A percentile compares a stretch with the other conserved stretches of the same genome.
Evolutionary conservation across 1,140 invertebrate species (phyloP).

Genomic region (Polypedilum pembai): DNA sequence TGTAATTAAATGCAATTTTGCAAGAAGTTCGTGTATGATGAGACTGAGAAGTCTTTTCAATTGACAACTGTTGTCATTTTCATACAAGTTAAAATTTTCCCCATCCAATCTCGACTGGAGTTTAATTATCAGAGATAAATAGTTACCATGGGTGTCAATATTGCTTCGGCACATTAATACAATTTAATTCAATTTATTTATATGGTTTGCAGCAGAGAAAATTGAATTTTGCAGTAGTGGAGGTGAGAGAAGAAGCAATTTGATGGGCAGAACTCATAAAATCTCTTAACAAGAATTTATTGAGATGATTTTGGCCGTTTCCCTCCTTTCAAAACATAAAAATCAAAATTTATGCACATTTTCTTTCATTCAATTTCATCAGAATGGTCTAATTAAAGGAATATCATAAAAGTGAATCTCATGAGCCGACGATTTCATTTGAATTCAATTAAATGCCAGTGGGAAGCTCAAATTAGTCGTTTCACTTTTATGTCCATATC

Average conservation of each 20-base stretch:
- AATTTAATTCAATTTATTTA: slow-evolving; percentile 2
- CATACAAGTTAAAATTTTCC: background rate
- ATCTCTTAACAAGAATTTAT: slow-evolving; percentile 14
- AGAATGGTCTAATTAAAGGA: background rate
- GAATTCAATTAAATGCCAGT: slow-evolving; percentile 13
- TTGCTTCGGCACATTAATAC: background rate
- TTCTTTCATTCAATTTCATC: background rate
- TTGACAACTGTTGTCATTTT: too few species aligned
- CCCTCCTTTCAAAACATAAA: background rate
- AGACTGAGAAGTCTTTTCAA: too few species aligned
- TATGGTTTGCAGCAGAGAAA: background rate
- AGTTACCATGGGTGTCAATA: slow-evolving; percentile 1
- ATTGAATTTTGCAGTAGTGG: background rate
- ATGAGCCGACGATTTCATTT: background rate
- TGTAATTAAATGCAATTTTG: slow-evolving; percentile 9
- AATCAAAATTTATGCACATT: background rate
- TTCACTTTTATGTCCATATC: background rate
- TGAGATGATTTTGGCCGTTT: background rate
- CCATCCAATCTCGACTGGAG: background rate
- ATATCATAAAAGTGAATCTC: slow-evolving; percentile 11
- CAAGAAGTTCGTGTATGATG: too few species aligned
- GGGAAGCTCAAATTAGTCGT: background rate
- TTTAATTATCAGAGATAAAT: background rate
- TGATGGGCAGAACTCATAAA: background rate
- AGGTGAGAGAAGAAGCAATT: background rate